Evolutionary conservation across 2,113 vertebrate species (phyloP).

Genomic region (Mobula hypostoma): DNA sequence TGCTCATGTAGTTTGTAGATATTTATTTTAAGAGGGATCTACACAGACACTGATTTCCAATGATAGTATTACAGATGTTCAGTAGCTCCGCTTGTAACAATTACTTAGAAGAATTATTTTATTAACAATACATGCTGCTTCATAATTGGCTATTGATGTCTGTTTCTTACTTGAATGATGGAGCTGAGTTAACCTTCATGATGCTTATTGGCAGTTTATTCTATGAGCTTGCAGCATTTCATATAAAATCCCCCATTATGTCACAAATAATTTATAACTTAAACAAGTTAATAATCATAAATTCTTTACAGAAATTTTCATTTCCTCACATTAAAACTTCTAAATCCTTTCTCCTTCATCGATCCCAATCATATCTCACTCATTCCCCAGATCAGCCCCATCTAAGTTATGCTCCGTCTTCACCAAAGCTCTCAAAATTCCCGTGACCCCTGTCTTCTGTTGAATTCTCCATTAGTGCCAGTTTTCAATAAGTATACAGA

Average conservation of each 20-base stretch:
- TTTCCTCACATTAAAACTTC: background rate
- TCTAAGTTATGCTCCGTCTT: background rate
- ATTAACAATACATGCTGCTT: background rate
- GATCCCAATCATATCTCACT: too few species aligned
- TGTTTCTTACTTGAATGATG: background rate
- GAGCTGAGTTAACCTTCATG: background rate
- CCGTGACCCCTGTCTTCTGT: background rate
- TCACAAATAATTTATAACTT: background rate
- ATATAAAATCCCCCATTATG: background rate
- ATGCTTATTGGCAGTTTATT: background rate
- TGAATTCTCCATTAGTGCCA: background rate
- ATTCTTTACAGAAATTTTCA: background rate
- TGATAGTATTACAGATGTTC: background rate
- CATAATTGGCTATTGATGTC: background rate
- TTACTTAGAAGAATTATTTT: background rate
- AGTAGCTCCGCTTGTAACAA: background rate
- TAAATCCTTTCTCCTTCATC: background rate
- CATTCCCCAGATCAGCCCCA: background rate
- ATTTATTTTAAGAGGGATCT: slow-evolving; percentile 53
- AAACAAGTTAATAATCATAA: background rate
- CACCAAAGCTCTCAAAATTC: background rate
- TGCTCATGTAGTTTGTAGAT: slow-evolving; percentile 60
- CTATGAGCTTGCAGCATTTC: background rate
- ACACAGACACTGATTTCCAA: slow-evolving; percentile 1
- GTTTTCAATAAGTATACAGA: background rate